Evolutionary conservation across 2,113 vertebrate genomes (phyloP).

Genomic region (Ochotona curzoniae): DNA sequence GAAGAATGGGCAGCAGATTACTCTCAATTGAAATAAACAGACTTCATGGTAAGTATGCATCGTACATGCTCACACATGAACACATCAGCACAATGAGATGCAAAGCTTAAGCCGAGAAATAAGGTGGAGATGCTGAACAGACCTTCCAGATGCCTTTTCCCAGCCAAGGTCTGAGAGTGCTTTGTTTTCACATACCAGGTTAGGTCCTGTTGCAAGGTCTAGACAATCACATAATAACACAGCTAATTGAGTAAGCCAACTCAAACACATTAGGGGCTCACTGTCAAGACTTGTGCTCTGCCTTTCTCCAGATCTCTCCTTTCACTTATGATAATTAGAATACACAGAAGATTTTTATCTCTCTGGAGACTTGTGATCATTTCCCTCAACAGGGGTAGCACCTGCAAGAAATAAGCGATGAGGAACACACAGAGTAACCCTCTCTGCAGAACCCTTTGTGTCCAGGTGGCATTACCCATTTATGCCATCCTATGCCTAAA

Average conservation of each 20-base stretch:
- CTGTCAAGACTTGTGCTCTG: neutral
- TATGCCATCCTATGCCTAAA: neutral
- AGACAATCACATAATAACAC: neutral
- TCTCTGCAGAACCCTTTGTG: neutral
- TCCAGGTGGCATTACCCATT: neutral
- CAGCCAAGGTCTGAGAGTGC: neutral
- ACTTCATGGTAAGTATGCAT: neutral
- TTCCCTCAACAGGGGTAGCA: neutral
- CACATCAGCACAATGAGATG: neutral
- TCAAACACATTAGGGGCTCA: neutral
- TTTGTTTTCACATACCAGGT: neutral
- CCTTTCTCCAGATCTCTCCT: neutral
- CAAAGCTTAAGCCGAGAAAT: neutral
- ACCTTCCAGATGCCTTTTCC: neutral
- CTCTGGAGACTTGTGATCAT: neutral
- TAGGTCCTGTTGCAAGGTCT: neutral
- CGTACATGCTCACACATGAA: slow-evolving; percentile 28
- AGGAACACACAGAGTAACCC: neutral
- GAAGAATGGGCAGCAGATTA: slow-evolving; percentile 39
- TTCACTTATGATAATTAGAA: slow-evolving; percentile 43
- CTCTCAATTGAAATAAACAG: slow-evolving; percentile 61
- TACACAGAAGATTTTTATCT: slow-evolving; percentile 34
- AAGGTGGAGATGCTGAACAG: neutral
- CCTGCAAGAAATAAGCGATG: slow-evolving; percentile 15
- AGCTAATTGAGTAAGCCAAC: neutral